Evolutionary conservation across 1,140 invertebrate genomes (phyloP), one percentile per base, ranked within the genome.

Genomic region (Eciton burchellii): DNA sequence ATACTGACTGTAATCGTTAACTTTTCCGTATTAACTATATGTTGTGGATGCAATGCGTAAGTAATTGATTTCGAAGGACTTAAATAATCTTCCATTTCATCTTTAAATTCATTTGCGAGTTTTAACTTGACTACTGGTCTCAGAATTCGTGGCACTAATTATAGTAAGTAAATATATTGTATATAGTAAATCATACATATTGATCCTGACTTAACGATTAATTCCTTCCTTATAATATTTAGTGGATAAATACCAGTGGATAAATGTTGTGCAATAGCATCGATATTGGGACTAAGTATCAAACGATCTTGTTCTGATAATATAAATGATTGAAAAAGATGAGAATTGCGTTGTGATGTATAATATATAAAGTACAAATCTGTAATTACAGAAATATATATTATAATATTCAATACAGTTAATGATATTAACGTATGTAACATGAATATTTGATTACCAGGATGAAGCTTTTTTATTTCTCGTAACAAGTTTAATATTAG

Each of bases 351-450:
- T 66, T 86, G 73, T 0, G 84, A 85, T 12, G 82, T 85, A 21
- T 88, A 92, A 74, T 92, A 92, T n/a, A 92, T 3, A 72, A 92
- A 88, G 45, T 90, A 52, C 29, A 90, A 60, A 66, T 92, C 91
- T 91, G 49, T 11, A 85, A 82, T 82, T n/a, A 70, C 52, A 19
- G 35, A 63, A 82, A 74, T 65, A 56, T 49, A n/a, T 16, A 62
- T 29, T 59, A 26, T 60, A 29, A 16, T 14, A 49, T 68, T 24
- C 19, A 16, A 19, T 62, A 62, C 6, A 60, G 21, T 45, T 41
- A 52, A n/a, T 76, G 62, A 43, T n/a, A n/a, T n/a, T 21, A n/a
- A 43, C 35, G 12, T 1, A 26, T 16, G 6, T 21, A 43, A n/a
- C 11, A 3, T 24, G 3, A 72, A 65, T 35, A 9, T 49, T 54